Evolutionary conservation across 2,797 vertebrate species (phyloP).

Genomic region (Halcyon chelicuti): DNA sequence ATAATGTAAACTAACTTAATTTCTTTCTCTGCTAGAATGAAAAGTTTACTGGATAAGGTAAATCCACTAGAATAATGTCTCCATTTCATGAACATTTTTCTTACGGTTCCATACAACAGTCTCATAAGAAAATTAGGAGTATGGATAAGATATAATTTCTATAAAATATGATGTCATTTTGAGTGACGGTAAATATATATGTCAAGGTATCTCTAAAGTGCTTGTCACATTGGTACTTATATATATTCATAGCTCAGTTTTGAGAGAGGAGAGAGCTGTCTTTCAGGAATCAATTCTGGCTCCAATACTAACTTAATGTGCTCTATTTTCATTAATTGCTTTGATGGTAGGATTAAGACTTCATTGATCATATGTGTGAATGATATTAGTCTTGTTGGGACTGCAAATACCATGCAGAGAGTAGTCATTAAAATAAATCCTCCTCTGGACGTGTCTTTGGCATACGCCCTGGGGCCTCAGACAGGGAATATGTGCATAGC

Average conservation of each 20-base stretch:
- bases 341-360: slow-evolving; percentile 31
- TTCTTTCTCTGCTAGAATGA: slow-evolving; percentile 49
- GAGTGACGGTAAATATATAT: slow-evolving; percentile 23
- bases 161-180: slow-evolving; percentile 5
- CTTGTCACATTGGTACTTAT: neutral
- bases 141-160: neutral
- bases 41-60: slow-evolving; percentile 50
- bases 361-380: slow-evolving; percentile 28
- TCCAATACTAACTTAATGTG: neutral
- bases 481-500: neutral
- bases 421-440: slow-evolving; percentile 1
- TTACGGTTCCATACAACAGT: neutral
- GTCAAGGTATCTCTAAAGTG: neutral
- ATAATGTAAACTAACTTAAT: slow-evolving; percentile 45
- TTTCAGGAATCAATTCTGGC: slow-evolving; percentile 21
- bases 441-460: neutral
- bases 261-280: neutral
- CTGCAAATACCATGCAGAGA: neutral
- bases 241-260: slow-evolving; percentile 11
- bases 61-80: slow-evolving; percentile 41
- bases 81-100: neutral
- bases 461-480: neutral
- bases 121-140: slow-evolving; percentile 24
- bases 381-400: slow-evolving; percentile 4
- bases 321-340: slow-evolving; percentile 55